Conservation (phyloP, 1,140 invertebrate genomes). For the Hycleus phaleratus region DNA sequence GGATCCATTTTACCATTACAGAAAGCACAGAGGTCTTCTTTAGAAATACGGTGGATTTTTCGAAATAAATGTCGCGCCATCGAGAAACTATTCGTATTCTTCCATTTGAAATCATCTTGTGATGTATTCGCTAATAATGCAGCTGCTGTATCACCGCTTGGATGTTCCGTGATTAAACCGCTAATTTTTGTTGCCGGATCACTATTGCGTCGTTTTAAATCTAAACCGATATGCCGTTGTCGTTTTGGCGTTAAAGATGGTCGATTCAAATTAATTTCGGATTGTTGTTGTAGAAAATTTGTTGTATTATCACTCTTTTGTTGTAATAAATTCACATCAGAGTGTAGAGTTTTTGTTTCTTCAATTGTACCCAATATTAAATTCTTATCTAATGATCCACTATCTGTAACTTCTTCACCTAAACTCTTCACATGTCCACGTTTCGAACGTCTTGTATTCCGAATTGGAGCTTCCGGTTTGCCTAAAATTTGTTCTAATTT, state of each 20-base stretch:
- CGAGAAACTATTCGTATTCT: conserved; percentile 50
- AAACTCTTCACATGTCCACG: conserved; percentile 37
- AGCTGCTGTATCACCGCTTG: conserved; percentile 32
- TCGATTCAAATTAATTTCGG: conserved; percentile 15
- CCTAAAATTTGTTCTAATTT: conserved; percentile 38
- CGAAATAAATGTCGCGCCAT: conserved; percentile 65
- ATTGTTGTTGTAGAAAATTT: neutral
- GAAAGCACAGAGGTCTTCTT: conserved; percentile 54
- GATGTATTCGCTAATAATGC: conserved; percentile 33
- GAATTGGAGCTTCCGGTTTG: conserved; percentile 33
- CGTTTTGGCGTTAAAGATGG: conserved; percentile 43
- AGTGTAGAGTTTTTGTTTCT: conserved; percentile 24
- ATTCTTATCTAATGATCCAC: conserved; percentile 27
- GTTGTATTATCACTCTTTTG: neutral
- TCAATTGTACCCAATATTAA: conserved; percentile 37
- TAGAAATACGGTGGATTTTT: conserved; percentile 62
- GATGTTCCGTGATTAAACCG: conserved; percentile 36
- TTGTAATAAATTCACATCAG: neutral
- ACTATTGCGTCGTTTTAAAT: conserved; percentile 59
- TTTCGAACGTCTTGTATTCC: conserved; percentile 31
- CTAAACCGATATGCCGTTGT: conserved; percentile 43
- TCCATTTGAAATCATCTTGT: conserved; percentile 46
- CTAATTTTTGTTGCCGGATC: conserved; percentile 56
- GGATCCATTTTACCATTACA: conserved; percentile 56
- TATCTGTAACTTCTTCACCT: conserved; percentile 40